Percentiles rank a stretch among this genome's conserved stretches.
These are phyloP conservation scores for Chalcosyrphus nemorum DNA, from an alignment of 2,888 invertebrate species.

Conservation along the genomic window DNA sequence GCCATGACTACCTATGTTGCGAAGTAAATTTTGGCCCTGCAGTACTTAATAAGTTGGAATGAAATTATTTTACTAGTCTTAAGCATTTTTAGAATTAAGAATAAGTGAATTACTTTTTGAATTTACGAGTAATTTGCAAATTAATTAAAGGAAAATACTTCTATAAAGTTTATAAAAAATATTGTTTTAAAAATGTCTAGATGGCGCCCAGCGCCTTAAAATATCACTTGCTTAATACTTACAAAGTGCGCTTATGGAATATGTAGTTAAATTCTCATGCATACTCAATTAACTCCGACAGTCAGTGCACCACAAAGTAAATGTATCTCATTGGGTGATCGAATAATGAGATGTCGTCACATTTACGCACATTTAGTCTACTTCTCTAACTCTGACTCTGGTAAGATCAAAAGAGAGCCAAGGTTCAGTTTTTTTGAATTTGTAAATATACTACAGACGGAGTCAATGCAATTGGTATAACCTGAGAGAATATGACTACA, in stretches of 20 bases:
- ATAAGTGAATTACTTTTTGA: too few relatives aligned
- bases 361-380: background rate
- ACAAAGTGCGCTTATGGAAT: background rate
- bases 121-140: too few relatives aligned
- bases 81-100: too few relatives aligned
- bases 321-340: constrained; percentile 7
- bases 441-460: background rate
- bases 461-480: constrained; percentile 4
- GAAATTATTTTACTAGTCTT: too few relatives aligned
- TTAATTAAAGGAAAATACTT: too few relatives aligned
- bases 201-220: background rate
- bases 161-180: too few relatives aligned
- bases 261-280: background rate
- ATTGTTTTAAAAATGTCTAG: too few relatives aligned
- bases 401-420: background rate
- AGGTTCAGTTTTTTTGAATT: background rate
- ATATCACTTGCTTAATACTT: background rate
- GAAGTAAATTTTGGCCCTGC: too few relatives aligned
- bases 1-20: too few relatives aligned
- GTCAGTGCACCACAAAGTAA: background rate
- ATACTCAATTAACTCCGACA: background rate
- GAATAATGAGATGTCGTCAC: background rate
- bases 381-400: background rate
- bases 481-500: background rate
- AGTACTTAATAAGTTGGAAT: too few relatives aligned